Base-by-base conservation (phyloP, 2,113 vertebrate species). In the Pterocles orientalis region DNA sequence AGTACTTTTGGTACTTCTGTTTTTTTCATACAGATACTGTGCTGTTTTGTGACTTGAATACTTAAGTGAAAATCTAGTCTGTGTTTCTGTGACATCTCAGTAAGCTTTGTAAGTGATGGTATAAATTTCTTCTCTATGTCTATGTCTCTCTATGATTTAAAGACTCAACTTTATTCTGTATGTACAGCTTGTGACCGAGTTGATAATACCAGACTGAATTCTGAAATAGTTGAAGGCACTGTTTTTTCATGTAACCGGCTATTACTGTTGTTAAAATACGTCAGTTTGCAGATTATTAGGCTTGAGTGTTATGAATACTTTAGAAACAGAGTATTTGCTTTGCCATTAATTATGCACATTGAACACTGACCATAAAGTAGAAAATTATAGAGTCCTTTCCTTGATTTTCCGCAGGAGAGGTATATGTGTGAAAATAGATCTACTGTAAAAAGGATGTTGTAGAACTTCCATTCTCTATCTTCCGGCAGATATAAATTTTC, bases 1-100 rank as follows among this genome's bases (percentile, higher is more conserved):
- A 98, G 99, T 90, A 82, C 50, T 88, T 92, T 95, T 18, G 36
- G 48, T 70, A 36, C 7, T 53, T 86, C 18, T 28, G 4, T 0
- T 39, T 61, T 78, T 50, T 69, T 28, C 8, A 8, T 76, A 16
- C 2, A 26, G 43, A 7, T 51, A 47, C 39, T 62, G 1, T 31
- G 48, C 33, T 58, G 8, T 41, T 86, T 80, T 83, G 41, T 93
- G 56, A 78, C 36, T 62, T 64, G n/a, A 83, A 70, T 76, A 25
- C 18, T 23, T 25, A 28, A 72, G 16, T 28, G 54, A 82, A 96
- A 85, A 69, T 78, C 39, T 8, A 6, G 7, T 82, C 3, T 11
- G 8, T 80, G 23, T 76, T 85, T 83, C 25, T 81, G 11, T 93
- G 69, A 81, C 43, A 51, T 88, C 71, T 93, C n/a, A 48, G 53